Conservation (phyloP, 2,113 vertebrate species). For the Egretta garzetta region DNA sequence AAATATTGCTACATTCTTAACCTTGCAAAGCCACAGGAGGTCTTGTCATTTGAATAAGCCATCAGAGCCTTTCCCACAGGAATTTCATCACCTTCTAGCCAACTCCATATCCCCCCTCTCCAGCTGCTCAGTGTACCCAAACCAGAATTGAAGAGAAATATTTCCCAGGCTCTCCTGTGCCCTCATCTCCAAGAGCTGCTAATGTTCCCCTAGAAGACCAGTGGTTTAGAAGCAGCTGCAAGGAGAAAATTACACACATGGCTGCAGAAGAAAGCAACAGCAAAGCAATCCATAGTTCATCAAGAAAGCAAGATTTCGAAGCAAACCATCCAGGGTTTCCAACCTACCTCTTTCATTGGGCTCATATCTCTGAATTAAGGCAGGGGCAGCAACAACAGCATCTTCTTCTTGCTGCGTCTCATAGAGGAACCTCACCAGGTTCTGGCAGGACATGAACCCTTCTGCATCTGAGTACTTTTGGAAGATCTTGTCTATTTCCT, state of each 20-base stretch:
- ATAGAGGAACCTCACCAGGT: constrained; percentile 83
- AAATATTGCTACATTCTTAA: neutral
- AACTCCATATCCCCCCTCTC: neutral
- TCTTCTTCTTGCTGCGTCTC: constrained; percentile 83
- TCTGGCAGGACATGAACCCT: constrained; percentile 78
- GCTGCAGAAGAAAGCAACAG: neutral
- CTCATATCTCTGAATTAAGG: constrained; percentile 90
- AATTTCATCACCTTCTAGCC: neutral
- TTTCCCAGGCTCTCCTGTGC: neutral
- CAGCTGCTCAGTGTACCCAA: neutral
- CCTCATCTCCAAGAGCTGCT: neutral
- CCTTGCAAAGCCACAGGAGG: neutral
- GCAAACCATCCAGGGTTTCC: neutral
- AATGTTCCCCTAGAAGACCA: neutral
- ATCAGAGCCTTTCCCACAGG: neutral
- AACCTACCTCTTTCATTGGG: constrained; percentile 82
- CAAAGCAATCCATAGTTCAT: neutral
- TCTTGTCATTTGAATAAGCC: neutral
- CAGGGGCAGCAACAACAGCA: constrained; percentile 72
- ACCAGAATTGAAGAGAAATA: neutral
- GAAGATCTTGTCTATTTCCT: constrained; percentile 87
- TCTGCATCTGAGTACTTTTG: constrained; percentile 55
- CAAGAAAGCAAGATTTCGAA: neutral
- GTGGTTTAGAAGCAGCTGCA: neutral
- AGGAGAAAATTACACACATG: neutral